A percentile compares a stretch with the other conserved stretches of the same genome.
Conservation (phyloP, 2,797 vertebrate species). For the Urosaurus nigricauda region DNA sequence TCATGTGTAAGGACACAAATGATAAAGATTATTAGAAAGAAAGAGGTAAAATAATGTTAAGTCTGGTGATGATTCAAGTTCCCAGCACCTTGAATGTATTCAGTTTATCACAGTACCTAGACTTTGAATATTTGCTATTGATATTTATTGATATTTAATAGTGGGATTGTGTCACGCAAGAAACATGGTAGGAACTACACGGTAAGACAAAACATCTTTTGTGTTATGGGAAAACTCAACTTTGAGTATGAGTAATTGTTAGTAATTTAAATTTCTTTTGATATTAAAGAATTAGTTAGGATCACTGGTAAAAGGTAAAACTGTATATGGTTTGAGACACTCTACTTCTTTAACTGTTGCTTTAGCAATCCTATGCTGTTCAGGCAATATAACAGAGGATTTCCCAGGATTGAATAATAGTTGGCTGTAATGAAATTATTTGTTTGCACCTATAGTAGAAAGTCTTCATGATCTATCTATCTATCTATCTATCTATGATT, state of each 20-base stretch:
- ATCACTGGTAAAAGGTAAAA: slow-evolving; percentile 7
- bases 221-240: background rate
- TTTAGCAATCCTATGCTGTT: slow-evolving; percentile 12
- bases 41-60: background rate
- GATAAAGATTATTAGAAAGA: background rate
- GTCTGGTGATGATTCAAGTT: background rate
- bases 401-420: slow-evolving; percentile 46
- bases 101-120: background rate
- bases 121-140: background rate
- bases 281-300: slow-evolving; percentile 11
- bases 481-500: background rate
- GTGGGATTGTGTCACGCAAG: background rate
- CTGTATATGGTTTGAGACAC: background rate
- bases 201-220: background rate
- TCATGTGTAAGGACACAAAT: background rate
- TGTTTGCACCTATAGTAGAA: slow-evolving; percentile 34
- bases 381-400: background rate
- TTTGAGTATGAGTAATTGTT: background rate
- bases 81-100: background rate
- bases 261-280: background rate
- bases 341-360: background rate
- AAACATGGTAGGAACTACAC: background rate
- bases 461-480: slow-evolving; percentile 27
- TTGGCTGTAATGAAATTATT: slow-evolving; percentile 56
- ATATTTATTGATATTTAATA: background rate